These are phyloP conservation scores for Pseudorasbora parva DNA, from an alignment of 2,113 vertebrate species.

Conservation along the genomic window DNA sequence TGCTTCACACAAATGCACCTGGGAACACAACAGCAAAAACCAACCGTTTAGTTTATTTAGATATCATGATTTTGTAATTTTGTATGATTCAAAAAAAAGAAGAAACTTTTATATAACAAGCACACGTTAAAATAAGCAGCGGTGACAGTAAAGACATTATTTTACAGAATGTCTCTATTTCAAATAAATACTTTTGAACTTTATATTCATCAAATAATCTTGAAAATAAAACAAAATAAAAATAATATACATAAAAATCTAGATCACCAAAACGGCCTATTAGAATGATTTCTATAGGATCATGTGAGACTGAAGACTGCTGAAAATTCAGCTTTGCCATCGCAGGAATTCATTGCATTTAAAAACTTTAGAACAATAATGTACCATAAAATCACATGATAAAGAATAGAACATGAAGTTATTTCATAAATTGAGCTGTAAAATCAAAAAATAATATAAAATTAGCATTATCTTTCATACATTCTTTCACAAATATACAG, in stretches of 20 bases:
- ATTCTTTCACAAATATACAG: not conserved
- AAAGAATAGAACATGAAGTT: not conserved
- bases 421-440: no score
- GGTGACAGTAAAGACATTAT: not conserved
- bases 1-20: slow-evolving; percentile 98
- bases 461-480: no score
- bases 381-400: not conserved
- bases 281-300: not conserved
- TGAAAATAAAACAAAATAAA: no score
- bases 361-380: not conserved
- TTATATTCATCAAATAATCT: not conserved
- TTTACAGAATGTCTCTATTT: not conserved
- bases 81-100: not conserved
- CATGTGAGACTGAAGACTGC: not conserved
- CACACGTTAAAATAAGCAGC: not conserved
- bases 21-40: slow-evolving; percentile 3
- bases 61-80: not conserved
- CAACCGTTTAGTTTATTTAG: not conserved
- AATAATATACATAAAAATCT: no score
- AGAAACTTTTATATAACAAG: not conserved
- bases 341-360: not conserved
- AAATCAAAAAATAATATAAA: no score
- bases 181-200: not conserved
- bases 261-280: not conserved
- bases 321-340: not conserved